Evolutionary conservation across 2,797 vertebrate genomes (phyloP), one percentile per base, ranked within the genome.

Genomic region (Anomalospiza imberbis): DNA sequence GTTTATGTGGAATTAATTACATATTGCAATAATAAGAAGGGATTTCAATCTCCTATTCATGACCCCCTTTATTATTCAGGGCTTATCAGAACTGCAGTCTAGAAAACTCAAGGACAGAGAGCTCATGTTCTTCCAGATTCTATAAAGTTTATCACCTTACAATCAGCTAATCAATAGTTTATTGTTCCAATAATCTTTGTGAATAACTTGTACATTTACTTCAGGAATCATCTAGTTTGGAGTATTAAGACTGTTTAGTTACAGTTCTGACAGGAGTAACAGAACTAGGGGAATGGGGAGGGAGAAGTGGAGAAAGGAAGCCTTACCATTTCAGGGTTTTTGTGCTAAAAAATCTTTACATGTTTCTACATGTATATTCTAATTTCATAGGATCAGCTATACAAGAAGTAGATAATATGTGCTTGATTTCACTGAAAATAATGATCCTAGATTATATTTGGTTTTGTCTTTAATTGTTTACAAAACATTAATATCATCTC

Each of bases 381-480:
- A 19, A 47, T 85, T 76, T 77, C 58, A 29, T 68, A 70, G 65
- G 19, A 53, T 54, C 32, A 66, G 14, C 48, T 67, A 2, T 65
- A 12, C 2, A 58, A 42, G 24, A 83, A 62, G 6, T 60, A 72
- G 21, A 62, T 79, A 4, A 47, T 28, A 32, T 12, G 13, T 57
- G 5, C 54, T 83, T 92, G 38, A 8, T 83, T 72, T 83, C 16
- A 31, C 17, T 78, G 36, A 61, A 78, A 85, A 38, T 44, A 77
- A 62, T 77, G 65, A 45, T 53, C n/a, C 7, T 66, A 21, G 28
- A 13, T 89, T 91, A 25, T 72, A 28, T 89, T 85, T 89, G 34
- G 2, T 17, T 79, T 82, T 53, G 26, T 66, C 54, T 82, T 79
- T 63, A 73, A 66, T 82, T 89, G 50, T 91, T 92, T 85, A 25